Conservation (phyloP, 2,888 invertebrate genomes). For the Leptothorax acervorum region DNA sequence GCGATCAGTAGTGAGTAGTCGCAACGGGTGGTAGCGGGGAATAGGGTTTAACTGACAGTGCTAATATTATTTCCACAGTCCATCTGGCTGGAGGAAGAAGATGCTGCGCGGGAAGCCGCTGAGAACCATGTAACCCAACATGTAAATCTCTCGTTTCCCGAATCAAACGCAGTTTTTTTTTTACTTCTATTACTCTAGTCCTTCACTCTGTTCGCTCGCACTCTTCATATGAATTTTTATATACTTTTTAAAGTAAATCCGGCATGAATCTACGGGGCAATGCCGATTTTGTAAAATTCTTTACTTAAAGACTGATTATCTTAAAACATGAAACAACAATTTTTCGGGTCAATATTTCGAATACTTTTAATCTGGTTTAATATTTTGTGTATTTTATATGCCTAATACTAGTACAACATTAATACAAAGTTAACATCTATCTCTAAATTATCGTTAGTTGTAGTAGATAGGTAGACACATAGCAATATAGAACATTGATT, state of each 20-base stretch:
- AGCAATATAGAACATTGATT: background rate
- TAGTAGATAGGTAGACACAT: background rate
- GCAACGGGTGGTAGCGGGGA: slow-evolving; percentile 1
- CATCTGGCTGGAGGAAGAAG: slow-evolving; percentile 85
- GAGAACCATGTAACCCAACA: slow-evolving; percentile 85
- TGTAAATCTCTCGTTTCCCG: slow-evolving; percentile 81
- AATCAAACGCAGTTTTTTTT: slow-evolving; percentile 67
- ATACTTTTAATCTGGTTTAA: slow-evolving; percentile 7
- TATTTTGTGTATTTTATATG: slow-evolving; percentile 3
- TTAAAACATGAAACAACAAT: background rate
- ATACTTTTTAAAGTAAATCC: slow-evolving; percentile 24
- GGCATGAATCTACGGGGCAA: slow-evolving; percentile 72
- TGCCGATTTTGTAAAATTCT: background rate
- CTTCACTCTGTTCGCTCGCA: slow-evolving; percentile 44
- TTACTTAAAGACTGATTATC: background rate
- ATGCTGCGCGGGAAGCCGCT: slow-evolving; percentile 84
- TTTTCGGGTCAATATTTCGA: slow-evolving; percentile 1
- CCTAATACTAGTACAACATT: slow-evolving; percentile 5
- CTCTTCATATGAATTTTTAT: slow-evolving; percentile 37
- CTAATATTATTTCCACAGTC: slow-evolving; percentile 85
- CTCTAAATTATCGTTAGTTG: background rate
- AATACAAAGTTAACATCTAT: background rate
- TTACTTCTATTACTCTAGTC: slow-evolving; percentile 61
- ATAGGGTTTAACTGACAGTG: slow-evolving; percentile 76
- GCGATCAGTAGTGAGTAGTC: slow-evolving; percentile 51